A percentile compares a stretch with the other conserved stretches of the same genome.
Conservation (phyloP, 2,113 vertebrate genomes). For the Sardina pilchardus region DNA sequence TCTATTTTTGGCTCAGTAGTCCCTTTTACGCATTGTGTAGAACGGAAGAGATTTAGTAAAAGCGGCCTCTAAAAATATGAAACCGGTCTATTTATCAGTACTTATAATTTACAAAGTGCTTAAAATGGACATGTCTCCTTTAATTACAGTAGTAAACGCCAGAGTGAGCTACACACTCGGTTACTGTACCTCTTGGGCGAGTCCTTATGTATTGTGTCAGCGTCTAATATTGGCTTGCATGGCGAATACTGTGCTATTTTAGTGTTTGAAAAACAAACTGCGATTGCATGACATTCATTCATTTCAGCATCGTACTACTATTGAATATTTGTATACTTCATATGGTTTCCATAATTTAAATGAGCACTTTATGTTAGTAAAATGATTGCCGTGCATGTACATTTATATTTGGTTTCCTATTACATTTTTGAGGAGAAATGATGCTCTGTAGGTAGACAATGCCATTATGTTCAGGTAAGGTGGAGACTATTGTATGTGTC, state of each 20-base stretch:
- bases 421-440: not conserved
- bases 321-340: not conserved
- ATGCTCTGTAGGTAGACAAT: not conserved
- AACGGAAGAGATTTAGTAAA: not conserved
- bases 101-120: not conserved
- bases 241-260: not conserved
- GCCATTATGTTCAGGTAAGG: not conserved
- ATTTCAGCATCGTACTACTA: not conserved
- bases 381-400: not conserved
- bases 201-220: constrained; percentile 8
- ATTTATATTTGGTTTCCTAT: not conserved
- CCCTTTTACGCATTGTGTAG: not conserved
- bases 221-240: not conserved
- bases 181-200: constrained; percentile 3
- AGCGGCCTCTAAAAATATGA: not conserved
- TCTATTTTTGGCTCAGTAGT: not conserved
- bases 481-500: not conserved
- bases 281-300: not conserved
- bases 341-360: not conserved
- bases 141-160: not conserved
- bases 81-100: not conserved
- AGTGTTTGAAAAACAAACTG: not conserved
- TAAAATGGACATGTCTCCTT: not conserved
- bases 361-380: not conserved
- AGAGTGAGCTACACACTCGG: not conserved